Percentiles rank a stretch among this genome's conserved stretches.
These are phyloP conservation scores for Ctenicera cuprea DNA, from an alignment of 2,888 invertebrate species.

Conservation along the genomic window DNA sequence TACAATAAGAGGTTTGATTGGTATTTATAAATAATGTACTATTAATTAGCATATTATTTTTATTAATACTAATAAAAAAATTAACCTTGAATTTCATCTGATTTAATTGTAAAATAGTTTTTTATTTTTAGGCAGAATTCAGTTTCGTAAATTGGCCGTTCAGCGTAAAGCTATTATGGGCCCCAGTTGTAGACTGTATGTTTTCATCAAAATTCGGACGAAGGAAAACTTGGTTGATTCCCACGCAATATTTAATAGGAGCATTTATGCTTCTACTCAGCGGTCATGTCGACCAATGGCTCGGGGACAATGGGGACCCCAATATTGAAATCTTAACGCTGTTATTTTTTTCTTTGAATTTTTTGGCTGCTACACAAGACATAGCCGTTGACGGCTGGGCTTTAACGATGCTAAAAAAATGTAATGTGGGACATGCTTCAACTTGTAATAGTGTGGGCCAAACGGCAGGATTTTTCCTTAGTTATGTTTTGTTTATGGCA, in stretches of 20 bases:
- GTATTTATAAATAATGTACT: slow-evolving; percentile 1
- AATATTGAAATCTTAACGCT: slow-evolving; percentile 87
- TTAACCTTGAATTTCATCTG: background rate
- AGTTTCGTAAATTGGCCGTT: slow-evolving; percentile 97
- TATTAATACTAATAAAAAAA: background rate
- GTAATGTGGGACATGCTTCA: slow-evolving; percentile 98
- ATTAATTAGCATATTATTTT: background rate
- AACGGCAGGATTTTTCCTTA: slow-evolving; percentile 97
- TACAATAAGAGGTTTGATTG: background rate
- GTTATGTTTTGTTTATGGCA: slow-evolving; percentile 97
- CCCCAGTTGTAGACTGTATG: slow-evolving; percentile 96
- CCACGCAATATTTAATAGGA: slow-evolving; percentile 94
- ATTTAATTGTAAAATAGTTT: background rate
- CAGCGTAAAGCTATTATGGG: slow-evolving; percentile 96
- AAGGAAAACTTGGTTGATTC: slow-evolving; percentile 96
- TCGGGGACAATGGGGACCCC: slow-evolving; percentile 80
- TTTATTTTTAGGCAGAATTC: slow-evolving; percentile 84
- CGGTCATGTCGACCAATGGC: slow-evolving; percentile 82
- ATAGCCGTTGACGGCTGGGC: slow-evolving; percentile 99
- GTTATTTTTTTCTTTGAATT: slow-evolving; percentile 93
- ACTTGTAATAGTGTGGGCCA: slow-evolving; percentile 99
- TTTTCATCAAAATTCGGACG: slow-evolving; percentile 91
- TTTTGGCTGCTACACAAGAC: slow-evolving; percentile 99
- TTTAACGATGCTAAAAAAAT: slow-evolving; percentile 96
- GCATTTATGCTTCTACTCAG: slow-evolving; percentile 93